Base-by-base conservation (phyloP, 37 sponge, comb jelly and placozoan genomes). In the Chondrosia reniformis region DNA sequence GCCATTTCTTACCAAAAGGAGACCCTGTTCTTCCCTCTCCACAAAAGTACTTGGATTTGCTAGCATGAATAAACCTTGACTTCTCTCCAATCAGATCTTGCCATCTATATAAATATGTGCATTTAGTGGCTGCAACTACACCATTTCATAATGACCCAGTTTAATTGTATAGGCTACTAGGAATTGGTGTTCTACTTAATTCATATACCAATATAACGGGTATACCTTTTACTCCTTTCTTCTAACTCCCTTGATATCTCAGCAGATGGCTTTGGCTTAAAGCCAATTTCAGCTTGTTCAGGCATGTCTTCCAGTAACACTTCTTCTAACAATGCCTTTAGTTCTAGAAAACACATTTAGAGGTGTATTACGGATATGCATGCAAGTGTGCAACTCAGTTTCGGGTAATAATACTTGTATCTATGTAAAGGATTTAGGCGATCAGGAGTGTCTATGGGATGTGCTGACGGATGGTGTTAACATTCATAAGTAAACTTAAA, bases 21-120 rank as follows among this genome's bases (percentile, higher is more conserved):
- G 91, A 90, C 27, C 58, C 65, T 33, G 82, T 82, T 38, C 97
- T 73, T 36, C 86, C 88, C 46, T 96, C 86, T 0, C 97, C 97
- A 82, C 89, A 89, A 73, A 96, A 96, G 91, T 82, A 96, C 3
- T 79, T 63, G 5, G 93, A 87, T 7, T 58, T 65, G 37, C 86
- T 58, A n/a, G 84, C 71, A 13, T 65, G 64, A 33, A 96, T 80
- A 12, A 96, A 25, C 1, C 41, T 2, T 15, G 22, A 12, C 42
- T 32, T 79, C 2, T 58, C 79, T 63, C 33, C 46, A 34, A 44
- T 40, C 6, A 79, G 15, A 8, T 33, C 30, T 34, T 58, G 79
- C 61, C 49, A 79, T 31, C 55, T 58, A 66, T 39, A 4, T 31
- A 34, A n/a, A 33, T 1, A 75, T n/a, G n/a, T n/a, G n/a, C n/a